These are phyloP conservation scores for Mycteria americana DNA, from an alignment of 2,797 vertebrate species.

Conservation along the genomic window DNA sequence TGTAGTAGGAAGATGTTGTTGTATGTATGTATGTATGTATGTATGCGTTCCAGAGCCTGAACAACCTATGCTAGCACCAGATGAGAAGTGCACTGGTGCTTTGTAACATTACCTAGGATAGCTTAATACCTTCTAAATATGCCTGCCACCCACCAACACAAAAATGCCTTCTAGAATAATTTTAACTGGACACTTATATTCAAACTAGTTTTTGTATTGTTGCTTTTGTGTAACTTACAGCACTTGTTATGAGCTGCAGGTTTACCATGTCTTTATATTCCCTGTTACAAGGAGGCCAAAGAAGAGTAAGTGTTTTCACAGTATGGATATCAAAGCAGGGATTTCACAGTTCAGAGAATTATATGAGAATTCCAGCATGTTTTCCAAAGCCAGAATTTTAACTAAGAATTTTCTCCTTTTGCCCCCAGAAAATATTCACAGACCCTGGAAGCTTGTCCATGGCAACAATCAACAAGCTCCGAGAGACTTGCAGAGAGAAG, in stretches of 20 bases:
- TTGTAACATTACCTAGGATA: not conserved
- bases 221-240: not conserved
- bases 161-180: not conserved
- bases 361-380: not conserved
- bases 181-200: not conserved
- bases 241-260: not conserved
- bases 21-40: too few relatives aligned
- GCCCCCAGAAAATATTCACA: constrained; percentile 84
- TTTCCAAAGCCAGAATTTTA: not conserved
- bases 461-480: constrained; percentile 82
- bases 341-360: not conserved
- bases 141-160: not conserved
- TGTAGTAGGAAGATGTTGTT: not conserved
- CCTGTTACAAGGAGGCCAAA: not conserved
- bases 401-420: not conserved
- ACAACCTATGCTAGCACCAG: not conserved
- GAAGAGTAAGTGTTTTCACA: not conserved
- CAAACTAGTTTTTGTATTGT: not conserved
- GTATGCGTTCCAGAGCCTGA: not conserved
- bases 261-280: not conserved
- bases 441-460: constrained; percentile 89
- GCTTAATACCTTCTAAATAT: not conserved
- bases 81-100: not conserved
- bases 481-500: constrained; percentile 76
- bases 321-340: not conserved